These are phyloP conservation scores for Nomada ruficornis DNA, from an alignment of 2,888 invertebrate species.

Conservation along the genomic window DNA sequence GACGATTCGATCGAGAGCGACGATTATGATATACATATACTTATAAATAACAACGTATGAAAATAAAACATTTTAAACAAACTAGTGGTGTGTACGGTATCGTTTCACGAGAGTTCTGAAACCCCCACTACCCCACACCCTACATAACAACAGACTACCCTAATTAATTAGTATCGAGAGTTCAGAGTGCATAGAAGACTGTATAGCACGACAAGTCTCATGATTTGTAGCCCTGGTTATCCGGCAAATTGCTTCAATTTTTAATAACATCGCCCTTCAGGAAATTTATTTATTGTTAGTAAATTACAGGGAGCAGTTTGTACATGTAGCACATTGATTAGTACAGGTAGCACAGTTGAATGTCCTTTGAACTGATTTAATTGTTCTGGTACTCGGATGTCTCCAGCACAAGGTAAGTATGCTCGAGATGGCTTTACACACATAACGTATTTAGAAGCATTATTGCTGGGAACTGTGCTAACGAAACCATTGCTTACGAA, in stretches of 20 bases:
- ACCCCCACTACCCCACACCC: too few species aligned
- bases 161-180: too few species aligned
- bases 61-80: too few species aligned
- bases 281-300: background rate
- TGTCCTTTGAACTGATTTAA: constrained; percentile 36
- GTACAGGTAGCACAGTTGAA: constrained; percentile 26
- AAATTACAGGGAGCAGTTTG: background rate
- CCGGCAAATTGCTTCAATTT: background rate
- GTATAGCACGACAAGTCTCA: background rate
- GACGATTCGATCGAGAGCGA: too few species aligned
- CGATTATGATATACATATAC: too few species aligned
- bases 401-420: constrained; percentile 10
- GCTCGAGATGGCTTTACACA: constrained; percentile 1
- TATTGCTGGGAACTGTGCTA: constrained; percentile 3
- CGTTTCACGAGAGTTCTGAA: too few species aligned
- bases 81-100: too few species aligned
- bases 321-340: too few species aligned
- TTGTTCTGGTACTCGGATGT: constrained; percentile 24
- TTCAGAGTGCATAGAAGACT: too few species aligned
- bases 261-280: background rate
- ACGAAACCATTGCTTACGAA: constrained; percentile 20
- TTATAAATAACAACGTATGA: too few species aligned
- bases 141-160: too few species aligned
- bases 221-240: background rate
- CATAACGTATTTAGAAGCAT: constrained; percentile 24